Conservation (phyloP, 2,113 vertebrate species). For the Gadus macrocephalus region DNA sequence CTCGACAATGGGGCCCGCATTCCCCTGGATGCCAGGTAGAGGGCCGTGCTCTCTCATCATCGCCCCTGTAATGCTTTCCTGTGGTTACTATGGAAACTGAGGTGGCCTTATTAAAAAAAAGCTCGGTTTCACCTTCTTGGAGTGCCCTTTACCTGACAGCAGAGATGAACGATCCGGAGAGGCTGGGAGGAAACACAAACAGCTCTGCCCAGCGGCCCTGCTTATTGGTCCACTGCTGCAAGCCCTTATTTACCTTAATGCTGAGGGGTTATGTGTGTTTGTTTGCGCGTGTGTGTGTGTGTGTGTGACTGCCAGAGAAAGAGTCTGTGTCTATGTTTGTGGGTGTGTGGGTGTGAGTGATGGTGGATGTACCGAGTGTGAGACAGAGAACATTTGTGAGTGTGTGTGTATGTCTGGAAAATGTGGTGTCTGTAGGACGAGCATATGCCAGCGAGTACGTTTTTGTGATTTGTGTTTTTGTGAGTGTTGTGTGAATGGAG, state of each 20-base stretch:
- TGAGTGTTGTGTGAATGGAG: too few relatives aligned
- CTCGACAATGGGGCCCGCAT: conserved; percentile 34
- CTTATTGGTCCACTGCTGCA: conserved; percentile 66
- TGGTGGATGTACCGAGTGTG: too few relatives aligned
- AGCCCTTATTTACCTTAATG: conserved; percentile 72
- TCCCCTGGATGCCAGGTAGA: conserved; percentile 46
- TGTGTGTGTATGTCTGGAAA: too few relatives aligned
- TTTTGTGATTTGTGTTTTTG: too few relatives aligned
- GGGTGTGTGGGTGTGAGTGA: conserved; percentile 23
- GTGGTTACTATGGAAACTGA: conserved; percentile 64
- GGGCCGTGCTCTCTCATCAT: conserved; percentile 58
- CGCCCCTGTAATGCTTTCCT: conserved; percentile 50
- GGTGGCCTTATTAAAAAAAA: conserved; percentile 62
- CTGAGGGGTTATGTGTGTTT: conserved; percentile 31
- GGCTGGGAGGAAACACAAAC: conserved; percentile 67
- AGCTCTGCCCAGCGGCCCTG: conserved; percentile 67
- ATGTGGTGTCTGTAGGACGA: too few relatives aligned
- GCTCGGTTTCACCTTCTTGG: conserved; percentile 70
- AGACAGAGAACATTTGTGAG: too few relatives aligned
- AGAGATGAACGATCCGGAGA: conserved; percentile 73
- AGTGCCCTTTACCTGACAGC: conserved; percentile 70
- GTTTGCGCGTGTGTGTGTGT: conserved; percentile 24
- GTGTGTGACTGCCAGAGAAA: too few relatives aligned
- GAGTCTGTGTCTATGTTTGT: too few relatives aligned
- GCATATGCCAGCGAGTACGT: too few relatives aligned